Evolutionary conservation across 2,113 vertebrate species (phyloP), one percentile per base, ranked within the genome.

Genomic region (Burhinus oedicnemus): DNA sequence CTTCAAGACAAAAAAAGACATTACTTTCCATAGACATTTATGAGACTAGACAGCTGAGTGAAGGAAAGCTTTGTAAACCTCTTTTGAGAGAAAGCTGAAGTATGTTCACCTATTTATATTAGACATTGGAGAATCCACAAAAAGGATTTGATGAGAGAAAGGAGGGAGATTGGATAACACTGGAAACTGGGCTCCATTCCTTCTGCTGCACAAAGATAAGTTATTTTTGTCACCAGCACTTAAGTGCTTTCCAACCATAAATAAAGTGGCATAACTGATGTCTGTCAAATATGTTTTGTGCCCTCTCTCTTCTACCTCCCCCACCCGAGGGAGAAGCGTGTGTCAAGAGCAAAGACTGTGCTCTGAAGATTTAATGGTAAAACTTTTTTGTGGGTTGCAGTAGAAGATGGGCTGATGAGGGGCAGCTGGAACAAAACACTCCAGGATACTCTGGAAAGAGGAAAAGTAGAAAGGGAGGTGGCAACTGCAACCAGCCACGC

Each of bases 51-150:
- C 94, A 97, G 65, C 8, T 84, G 69, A 95, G 32, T 79, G 57
- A 93, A 93, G 23, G 65, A 95, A 91, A 93, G n/a, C 45, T 89
- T 64, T 75, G 34, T 60, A 89, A 91, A 95, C 20, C 51, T 84
- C 47, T 97, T 94, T 55, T 94, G 83, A 87, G 89, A 89, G 61
- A 89, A 94, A 89, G 34, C 42, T 87, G 80, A 75, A 45, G n/a
- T 62, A 36, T 44, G 32, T 60, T 89, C 72, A 87, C 60, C 51
- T 96, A 20, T 89, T 89, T 71, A 30, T 79, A 79, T 44, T 68
- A 94, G 69, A 84, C 51, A 68, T 18, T 62, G 6, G 57, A 65
- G 65, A 92, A 78, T 44, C 51, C 34, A 75, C 42, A 65, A 11
- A 89, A 45, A 38, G 9, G 20, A 42, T 44, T 8, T 40, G 14